Percentiles rank a stretch among this genome's conserved stretches.
These are phyloP conservation scores for Danaus plexippus DNA, from an alignment of 1,140 invertebrate species.

Conservation along the genomic window DNA sequence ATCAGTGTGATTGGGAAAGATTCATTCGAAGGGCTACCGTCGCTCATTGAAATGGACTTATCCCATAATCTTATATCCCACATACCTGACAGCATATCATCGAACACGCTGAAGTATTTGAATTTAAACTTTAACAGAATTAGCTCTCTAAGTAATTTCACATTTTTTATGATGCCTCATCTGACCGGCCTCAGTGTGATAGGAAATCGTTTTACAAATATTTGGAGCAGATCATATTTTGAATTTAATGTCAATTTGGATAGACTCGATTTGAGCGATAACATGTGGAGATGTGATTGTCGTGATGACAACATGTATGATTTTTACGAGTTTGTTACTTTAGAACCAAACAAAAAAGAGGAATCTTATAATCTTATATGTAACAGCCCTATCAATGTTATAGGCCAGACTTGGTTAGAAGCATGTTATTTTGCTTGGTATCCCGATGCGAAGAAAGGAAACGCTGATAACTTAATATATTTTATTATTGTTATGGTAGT, in stretches of 20 bases:
- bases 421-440: slow-evolving; percentile 77
- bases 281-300: slow-evolving; percentile 83
- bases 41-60: slow-evolving; percentile 71
- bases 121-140: slow-evolving; percentile 74
- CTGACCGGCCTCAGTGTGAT: slow-evolving; percentile 74
- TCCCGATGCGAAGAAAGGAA: slow-evolving; percentile 41
- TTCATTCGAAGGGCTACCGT: slow-evolving; percentile 70
- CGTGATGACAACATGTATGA: slow-evolving; percentile 68
- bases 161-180: slow-evolving; percentile 71
- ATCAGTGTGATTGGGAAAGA: slow-evolving; percentile 70
- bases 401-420: slow-evolving; percentile 76
- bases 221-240: slow-evolving; percentile 74
- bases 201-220: slow-evolving; percentile 77
- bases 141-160: slow-evolving; percentile 68
- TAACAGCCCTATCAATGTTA: slow-evolving; percentile 73
- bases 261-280: slow-evolving; percentile 74
- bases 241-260: slow-evolving; percentile 73
- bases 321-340: slow-evolving; percentile 74
- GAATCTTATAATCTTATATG: slow-evolving; percentile 68
- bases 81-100: slow-evolving; percentile 73
- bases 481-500: slow-evolving; percentile 73
- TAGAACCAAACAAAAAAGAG: slow-evolving; percentile 73
- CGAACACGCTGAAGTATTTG: slow-evolving; percentile 70
- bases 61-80: slow-evolving; percentile 73
- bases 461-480: slow-evolving; percentile 73